Conservation (phyloP, 2,797 vertebrate species). For the Borostomias antarcticus region DNA sequence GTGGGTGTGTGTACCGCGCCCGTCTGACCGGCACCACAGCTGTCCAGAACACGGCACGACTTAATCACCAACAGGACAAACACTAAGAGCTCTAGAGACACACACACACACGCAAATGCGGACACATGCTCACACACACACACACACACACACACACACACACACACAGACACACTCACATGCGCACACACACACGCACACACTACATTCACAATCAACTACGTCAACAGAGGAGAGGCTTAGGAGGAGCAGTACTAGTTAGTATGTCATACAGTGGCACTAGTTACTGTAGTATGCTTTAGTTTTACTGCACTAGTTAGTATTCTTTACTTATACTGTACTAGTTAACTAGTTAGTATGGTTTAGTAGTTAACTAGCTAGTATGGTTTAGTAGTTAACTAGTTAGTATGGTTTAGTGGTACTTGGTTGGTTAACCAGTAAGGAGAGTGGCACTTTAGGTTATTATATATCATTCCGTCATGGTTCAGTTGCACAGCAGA, state of each 20-base stretch:
- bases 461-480: too few relatives aligned
- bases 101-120: too few relatives aligned
- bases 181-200: too few relatives aligned
- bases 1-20: too few relatives aligned
- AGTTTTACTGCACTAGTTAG: too few relatives aligned
- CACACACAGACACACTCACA: not conserved
- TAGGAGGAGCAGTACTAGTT: not conserved
- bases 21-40: too few relatives aligned
- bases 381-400: not conserved
- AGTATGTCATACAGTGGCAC: not conserved
- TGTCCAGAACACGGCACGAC: too few relatives aligned
- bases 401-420: not conserved
- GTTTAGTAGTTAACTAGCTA: not conserved
- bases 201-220: too few relatives aligned
- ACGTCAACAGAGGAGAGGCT: not conserved
- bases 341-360: not conserved
- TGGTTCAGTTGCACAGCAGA: conserved; percentile 6
- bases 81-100: too few relatives aligned
- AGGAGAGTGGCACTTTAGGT: too few relatives aligned
- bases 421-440: not conserved
- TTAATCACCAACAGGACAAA: not conserved
- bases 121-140: not conserved
- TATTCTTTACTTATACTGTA: not conserved
- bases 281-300: not conserved
- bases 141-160: not conserved